A percentile compares a stretch with the other conserved stretches of the same genome.
phyloP scores from a whole-genome alignment of 2,888 invertebrate species.

The Chydorus sphaericus region DNA sequence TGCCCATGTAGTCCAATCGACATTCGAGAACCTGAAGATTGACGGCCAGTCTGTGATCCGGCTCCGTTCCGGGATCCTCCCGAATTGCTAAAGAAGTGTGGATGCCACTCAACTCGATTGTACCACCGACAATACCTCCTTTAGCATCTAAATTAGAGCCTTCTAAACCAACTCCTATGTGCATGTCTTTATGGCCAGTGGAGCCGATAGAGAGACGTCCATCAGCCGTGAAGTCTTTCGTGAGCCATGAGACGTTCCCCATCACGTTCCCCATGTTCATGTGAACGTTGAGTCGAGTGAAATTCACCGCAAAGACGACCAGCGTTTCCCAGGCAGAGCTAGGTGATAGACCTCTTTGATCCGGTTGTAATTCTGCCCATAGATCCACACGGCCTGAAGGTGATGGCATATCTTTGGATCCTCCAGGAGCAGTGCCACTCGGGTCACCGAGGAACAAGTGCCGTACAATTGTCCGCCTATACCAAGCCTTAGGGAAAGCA shows the following conservation, averaged over 20 bases:
- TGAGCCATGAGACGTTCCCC: conserved; percentile 68
- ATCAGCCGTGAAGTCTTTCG: conserved; percentile 40
- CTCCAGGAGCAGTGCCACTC: conserved; percentile 34
- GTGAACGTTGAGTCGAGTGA: conserved; percentile 86
- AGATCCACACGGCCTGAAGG: neutral
- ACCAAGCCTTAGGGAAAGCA: conserved; percentile 98
- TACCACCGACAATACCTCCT: conserved; percentile 94
- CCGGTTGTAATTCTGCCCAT: conserved; percentile 7
- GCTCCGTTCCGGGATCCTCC: conserved; percentile 79
- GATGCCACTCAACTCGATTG: conserved; percentile 76
- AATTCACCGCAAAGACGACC: conserved; percentile 89
- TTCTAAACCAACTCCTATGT: conserved; percentile 70
- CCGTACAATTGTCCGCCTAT: conserved; percentile 80
- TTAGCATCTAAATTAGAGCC: conserved; percentile 87
- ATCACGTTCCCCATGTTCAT: conserved; percentile 99
- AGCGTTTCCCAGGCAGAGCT: conserved; percentile 86
- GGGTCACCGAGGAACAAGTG: conserved; percentile 87
- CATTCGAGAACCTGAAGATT: conserved; percentile 73
- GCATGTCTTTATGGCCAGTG: conserved; percentile 84
- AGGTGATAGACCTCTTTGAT: conserved; percentile 22
- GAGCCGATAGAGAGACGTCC: conserved; percentile 86
- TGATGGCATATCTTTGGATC: neutral
- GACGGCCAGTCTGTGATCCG: conserved; percentile 70
- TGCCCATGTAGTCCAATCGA: conserved; percentile 94
- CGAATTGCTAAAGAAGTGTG: conserved; percentile 79